Conservation (phyloP, 2,888 invertebrate species). For the Brachyptera putata region DNA sequence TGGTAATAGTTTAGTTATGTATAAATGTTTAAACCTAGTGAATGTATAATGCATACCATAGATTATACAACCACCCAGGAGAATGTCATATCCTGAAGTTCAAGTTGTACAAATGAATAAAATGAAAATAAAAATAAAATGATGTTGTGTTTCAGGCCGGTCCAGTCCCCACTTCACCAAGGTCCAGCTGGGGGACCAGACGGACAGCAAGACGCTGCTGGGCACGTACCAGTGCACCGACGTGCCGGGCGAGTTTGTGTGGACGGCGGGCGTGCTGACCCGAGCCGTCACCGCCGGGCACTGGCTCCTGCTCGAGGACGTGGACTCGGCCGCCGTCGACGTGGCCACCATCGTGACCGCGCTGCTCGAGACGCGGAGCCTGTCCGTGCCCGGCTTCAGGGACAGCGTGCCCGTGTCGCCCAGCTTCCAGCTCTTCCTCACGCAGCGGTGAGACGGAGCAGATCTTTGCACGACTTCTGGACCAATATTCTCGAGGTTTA, state of each 20-base stretch:
- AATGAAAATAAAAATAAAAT: too few species aligned
- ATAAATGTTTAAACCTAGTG: too few species aligned
- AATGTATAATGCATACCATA: too few species aligned
- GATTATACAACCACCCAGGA: too few species aligned
- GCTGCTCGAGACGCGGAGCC: conserved; percentile 73
- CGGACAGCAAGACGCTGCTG: conserved; percentile 90
- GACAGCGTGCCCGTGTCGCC: conserved; percentile 74
- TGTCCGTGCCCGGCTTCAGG: conserved; percentile 85
- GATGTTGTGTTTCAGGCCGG: too few species aligned
- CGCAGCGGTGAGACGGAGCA: conserved; percentile 54
- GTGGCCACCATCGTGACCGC: conserved; percentile 84
- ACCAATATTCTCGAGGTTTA: too few species aligned
- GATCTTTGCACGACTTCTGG: too few species aligned
- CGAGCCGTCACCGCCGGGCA: conserved; percentile 81
- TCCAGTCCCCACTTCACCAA: conserved; percentile 58
- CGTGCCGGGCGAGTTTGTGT: conserved; percentile 94
- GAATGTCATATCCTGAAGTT: too few species aligned
- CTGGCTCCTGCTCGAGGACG: conserved; percentile 93
- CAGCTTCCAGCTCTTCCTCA: conserved; percentile 90
- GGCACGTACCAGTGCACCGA: conserved; percentile 94
- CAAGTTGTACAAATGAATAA: too few species aligned
- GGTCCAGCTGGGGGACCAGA: conserved; percentile 94
- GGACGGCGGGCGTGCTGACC: conserved; percentile 92
- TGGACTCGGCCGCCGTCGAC: conserved; percentile 91
- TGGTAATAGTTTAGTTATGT: too few species aligned